A percentile compares a stretch with the other conserved stretches of the same genome.
phyloP scores from a whole-genome alignment of 2,888 invertebrate species.

The Gerris lacustris region DNA sequence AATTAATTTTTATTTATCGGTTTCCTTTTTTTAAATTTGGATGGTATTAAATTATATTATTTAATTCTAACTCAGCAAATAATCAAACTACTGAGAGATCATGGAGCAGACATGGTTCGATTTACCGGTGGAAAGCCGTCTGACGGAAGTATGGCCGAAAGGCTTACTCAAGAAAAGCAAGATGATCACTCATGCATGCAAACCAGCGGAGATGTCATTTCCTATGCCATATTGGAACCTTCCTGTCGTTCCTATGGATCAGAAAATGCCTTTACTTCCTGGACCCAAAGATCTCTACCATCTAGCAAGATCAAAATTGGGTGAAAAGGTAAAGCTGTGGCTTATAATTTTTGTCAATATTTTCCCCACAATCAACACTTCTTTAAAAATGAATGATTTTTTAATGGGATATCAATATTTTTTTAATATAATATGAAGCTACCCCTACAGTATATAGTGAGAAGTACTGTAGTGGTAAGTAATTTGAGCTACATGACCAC shows the following conservation, averaged over 20 bases:
- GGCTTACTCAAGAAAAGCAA: background rate
- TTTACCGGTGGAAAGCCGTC: conserved; percentile 1
- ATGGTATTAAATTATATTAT: too few species aligned
- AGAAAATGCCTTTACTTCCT: conserved; percentile 5
- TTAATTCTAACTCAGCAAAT: too few species aligned
- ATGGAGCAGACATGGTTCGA: conserved; percentile 9
- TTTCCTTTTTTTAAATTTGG: too few species aligned
- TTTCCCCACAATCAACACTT: too few species aligned
- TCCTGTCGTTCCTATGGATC: conserved; percentile 8
- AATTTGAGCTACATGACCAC: too few species aligned
- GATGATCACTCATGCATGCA: background rate
- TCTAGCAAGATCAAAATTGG: conserved; percentile 5
- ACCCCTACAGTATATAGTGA: too few species aligned
- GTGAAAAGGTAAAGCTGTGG: background rate
- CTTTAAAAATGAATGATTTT: too few species aligned
- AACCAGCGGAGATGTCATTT: background rate
- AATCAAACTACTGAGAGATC: too few species aligned
- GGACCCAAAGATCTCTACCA: conserved; percentile 1
- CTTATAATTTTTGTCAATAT: background rate
- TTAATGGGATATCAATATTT: too few species aligned
- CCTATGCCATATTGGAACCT: conserved; percentile 6
- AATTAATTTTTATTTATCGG: too few species aligned
- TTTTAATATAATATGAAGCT: too few species aligned
- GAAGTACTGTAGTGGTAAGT: too few species aligned
- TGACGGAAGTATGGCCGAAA: conserved; percentile 4